Evolutionary conservation across 2,888 invertebrate species (phyloP).

Genomic region (Antheraea assamensis): DNA sequence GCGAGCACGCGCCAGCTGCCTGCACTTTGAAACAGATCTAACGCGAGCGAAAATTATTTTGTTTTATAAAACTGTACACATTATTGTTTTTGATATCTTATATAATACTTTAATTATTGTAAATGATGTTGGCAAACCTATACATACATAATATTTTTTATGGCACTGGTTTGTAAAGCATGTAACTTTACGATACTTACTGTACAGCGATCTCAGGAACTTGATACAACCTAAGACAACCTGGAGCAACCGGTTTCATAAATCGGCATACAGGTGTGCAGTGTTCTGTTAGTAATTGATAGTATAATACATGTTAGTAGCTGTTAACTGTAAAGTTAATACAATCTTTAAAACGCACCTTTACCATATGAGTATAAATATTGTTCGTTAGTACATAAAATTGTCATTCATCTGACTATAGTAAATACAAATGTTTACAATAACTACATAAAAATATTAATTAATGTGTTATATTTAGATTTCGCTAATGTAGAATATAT

Average conservation of each 20-base stretch:
- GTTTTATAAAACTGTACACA: not conserved
- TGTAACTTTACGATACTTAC: conserved; percentile 59
- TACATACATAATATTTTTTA: not conserved
- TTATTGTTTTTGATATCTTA: not conserved
- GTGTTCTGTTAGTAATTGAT: conserved; percentile 72
- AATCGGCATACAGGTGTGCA: conserved; percentile 81
- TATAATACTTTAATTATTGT: not conserved
- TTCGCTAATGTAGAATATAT: too few species aligned
- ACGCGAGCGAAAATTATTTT: too few species aligned
- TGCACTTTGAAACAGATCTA: too few species aligned
- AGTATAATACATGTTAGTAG: conserved; percentile 55
- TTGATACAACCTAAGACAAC: conserved; percentile 67
- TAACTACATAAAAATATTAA: too few species aligned
- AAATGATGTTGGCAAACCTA: not conserved
- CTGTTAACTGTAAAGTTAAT: conserved; percentile 26
- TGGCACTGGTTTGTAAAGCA: not conserved
- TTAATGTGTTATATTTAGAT: too few species aligned
- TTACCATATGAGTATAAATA: not conserved
- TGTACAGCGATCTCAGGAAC: conserved; percentile 77
- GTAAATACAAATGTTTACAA: not conserved
- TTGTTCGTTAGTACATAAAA: not conserved
- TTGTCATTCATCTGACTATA: not conserved
- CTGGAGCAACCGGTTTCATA: conserved; percentile 73
- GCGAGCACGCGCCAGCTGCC: too few species aligned
- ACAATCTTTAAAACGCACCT: not conserved